phyloP scores from a whole-genome alignment of 2,113 vertebrate species.

The Anoplopoma fimbria region DNA sequence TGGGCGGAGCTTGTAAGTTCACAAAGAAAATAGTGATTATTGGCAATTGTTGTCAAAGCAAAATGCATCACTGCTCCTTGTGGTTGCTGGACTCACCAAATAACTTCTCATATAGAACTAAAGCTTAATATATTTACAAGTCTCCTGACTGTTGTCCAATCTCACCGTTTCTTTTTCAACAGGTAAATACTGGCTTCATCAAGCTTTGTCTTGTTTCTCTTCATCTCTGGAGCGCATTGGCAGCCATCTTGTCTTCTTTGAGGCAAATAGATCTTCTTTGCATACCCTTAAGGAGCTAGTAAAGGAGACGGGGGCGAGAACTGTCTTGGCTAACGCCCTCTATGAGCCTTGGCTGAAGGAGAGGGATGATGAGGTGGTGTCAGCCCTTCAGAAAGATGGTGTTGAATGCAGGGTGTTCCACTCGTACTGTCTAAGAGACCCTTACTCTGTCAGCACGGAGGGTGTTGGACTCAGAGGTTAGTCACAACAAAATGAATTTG shows the following conservation, averaged over 20 bases:
- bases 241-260: conserved; percentile 72
- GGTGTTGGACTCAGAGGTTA: conserved; percentile 83
- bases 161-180: not conserved
- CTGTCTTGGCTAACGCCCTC: conserved; percentile 76
- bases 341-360: conserved; percentile 85
- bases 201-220: conserved; percentile 73
- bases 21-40: not conserved
- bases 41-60: not conserved
- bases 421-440: conserved; percentile 83
- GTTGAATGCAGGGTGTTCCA: conserved; percentile 74
- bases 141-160: not conserved
- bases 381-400: conserved; percentile 67
- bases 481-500: conserved; percentile 11
- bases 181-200: conserved; percentile 84
- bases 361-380: conserved; percentile 71
- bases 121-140: not conserved
- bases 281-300: conserved; percentile 63
- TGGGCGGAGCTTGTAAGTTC: conserved; percentile 80
- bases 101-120: not conserved
- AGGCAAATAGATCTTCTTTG: conserved; percentile 63
- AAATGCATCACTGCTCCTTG: not conserved
- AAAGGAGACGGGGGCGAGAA: conserved; percentile 72
- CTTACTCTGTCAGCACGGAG: conserved; percentile 79
- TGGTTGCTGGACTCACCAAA: not conserved
- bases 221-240: conserved; percentile 75